Evolutionary conservation across 2,888 invertebrate species (phyloP), one percentile per base, ranked within the genome.

Genomic region (Drosophila flavopinicola): DNA sequence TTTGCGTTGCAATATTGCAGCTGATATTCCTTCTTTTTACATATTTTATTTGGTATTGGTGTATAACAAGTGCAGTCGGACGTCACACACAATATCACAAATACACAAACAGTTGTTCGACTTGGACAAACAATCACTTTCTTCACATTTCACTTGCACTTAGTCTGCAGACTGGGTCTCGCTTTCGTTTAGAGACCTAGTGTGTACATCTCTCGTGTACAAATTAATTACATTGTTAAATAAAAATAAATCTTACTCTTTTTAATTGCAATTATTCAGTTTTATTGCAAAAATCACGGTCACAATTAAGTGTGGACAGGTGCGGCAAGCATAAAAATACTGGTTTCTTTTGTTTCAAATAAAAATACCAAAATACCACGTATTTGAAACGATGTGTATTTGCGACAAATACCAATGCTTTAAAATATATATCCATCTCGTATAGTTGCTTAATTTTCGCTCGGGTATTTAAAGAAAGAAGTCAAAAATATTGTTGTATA

Each of bases 1-100:
- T 75, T 70, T 84, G 72, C 77, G 71, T 84, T 77, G 71, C 79
- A 75, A 56, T 69, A 30, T 53, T 59, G 70, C 79, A 66, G 29
- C 41, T 37, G 37, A 23, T 74, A 61, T 54, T 35, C 38, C 29
- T 56, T 57, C 53, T 52, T 44, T 54, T 67, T 53, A 63, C 72
- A 61, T 75, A 66, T 64, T 71, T 67, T 52, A 58, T 54, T 58
- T 75, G 52, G 65, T 67, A 56, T 74, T 72, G 53, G 75, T 72
- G 70, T 65, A 66, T 54, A 60, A 58, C 70, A 75, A 78, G 57
- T 63, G 80, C 82, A 80, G 47, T 52, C 71, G 64, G 54, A 85
- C 86, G 76, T 75, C 84, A 71, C 71, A 71, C 61, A 60, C 48
- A 66, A 54, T 38, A 27, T 25, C 57, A 70, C 61, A 75, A 58